Base-by-base conservation (phyloP, 2,113 vertebrate genomes). In the Tachysurus fulvidraco region DNA sequence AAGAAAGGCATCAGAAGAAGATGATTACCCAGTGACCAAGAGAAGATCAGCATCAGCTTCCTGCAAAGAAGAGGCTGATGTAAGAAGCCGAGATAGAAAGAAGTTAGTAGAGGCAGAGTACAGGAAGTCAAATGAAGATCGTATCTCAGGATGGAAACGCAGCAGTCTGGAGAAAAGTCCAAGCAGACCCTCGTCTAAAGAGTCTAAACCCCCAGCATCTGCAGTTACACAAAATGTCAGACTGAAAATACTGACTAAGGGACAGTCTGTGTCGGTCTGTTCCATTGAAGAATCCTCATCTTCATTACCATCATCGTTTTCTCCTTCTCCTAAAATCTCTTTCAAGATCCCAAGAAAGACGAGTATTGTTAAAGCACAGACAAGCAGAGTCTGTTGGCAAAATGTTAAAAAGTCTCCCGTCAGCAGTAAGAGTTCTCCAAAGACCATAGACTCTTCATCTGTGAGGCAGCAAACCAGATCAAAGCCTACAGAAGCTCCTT, bases 341-440 rank as follows among this genome's bases (percentile, higher is more conserved):
- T 94, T 94, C 86, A 95, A 89, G 78, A 95, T 95, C 77, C 89
- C 89, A 64, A 95, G 93, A 87, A 93, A 88, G 57, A 52, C 79
- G 71, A 85, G 52, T 17, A 16, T 62, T 54, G 54, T 55, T 30
- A 78, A 50, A 30, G 46, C 41, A 74, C 57, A 28, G 55, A 65
- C 30, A 76, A 69, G 78, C 44, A 60, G 21, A 6, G 7, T 44
- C 54, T 10, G 17, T 59, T 83, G 36, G 28, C 8, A 25, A 65
- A 69, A 17, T 50, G 41, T 23, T 57, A 52, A 12, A 64, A 85
- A 30, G 28, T 17, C 69, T 74, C 64, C 17, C 4, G 4, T 25
- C 50, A 41, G 4, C 25, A 25, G 14, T 54, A 80, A 78, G 55
- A 4, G 7, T 16, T 17, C 57, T 64, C 30, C 73, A 17, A 65